Base-by-base conservation (phyloP, 64 coral and sea anemone genomes). In the Platygyra sinensis region DNA sequence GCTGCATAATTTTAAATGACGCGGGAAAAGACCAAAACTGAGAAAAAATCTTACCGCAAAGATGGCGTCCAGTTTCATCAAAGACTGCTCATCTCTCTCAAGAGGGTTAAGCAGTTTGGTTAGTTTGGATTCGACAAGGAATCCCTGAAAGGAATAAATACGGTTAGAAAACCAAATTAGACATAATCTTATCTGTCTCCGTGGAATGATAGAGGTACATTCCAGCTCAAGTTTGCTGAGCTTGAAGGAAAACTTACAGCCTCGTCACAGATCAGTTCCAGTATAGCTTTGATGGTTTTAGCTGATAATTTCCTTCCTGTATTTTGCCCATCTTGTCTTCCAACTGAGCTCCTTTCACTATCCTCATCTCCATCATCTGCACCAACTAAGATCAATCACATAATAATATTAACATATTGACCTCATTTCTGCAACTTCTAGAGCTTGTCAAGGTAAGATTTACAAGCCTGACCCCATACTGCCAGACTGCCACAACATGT, bases 51-150 rank as follows among this genome's bases (percentile, higher is more conserved):
- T 89, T 91, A 99, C 97, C 31, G 97, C 90, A 86, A 99, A 99
- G 18, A 99, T 99, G 54, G 97, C 97, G 77, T 99, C 97, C 71
- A 99, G 75, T 51, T 95, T 99, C 97, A 99, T 99, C 19, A 99
- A 52, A 16, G 97, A 99, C 50, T 94, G 93, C 33, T 99, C 97
- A 77, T 99, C 94, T 74, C 80, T 99, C 20, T 99, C 97, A 73
- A 99, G 91, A 74, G 97, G 97, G n/a, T 94, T 94, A 16, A 99
- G 77, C 62, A 99, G 82, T 71, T 90, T 95, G 84, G 92, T 99
- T 16, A 99, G 73, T 75, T 99, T 99, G n/a, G 94, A 93, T 67
- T 99, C 97, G 52, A 99, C 97, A 30, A 99, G 88, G 82, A 99
- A 99, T 10, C 97, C 94, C 97, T 99, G 60, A 16, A 93, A 65